Base-by-base conservation (phyloP, 1,140 invertebrate species). In the Acromyrmex heyeri region DNA sequence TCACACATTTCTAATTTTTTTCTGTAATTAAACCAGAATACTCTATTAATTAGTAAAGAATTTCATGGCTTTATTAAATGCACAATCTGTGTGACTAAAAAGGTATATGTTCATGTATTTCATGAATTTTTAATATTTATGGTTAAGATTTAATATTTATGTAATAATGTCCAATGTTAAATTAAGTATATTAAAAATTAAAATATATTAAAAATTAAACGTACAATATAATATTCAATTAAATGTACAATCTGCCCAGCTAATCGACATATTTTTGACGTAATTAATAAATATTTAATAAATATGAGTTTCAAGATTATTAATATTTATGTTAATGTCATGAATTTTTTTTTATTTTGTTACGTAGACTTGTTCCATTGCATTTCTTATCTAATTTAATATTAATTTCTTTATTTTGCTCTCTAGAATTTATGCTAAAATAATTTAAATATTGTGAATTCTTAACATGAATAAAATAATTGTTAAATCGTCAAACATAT, bases 241-340 rank as follows among this genome's bases (percentile, higher is more conserved):
- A 50, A 69, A 69, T 69, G 10, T 50, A 24, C n/a, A 44, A 44
- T 50, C 10, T 70, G n/a, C 1, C 18, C 3, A 59, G 14, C 7
- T 59, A 59, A 5, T 14, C n/a, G 30, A 59, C 18, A 27, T 27
- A 48, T 30, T 48, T 77, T 78, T 62, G 27, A 48, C 12, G 16
- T 16, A 27, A 27, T 64, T 78, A 64, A 48, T 77, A 24, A 18
- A 77, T 64, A 30, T 78, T 62, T 64, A n/a, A 64, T 77, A 16
- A 48, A 30, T 34, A 7, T 27, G 27, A 24, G 3, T 34, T 79
- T 16, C 27, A 53, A 50, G 27, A 34, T 53, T 79, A 79, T 79
- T 78, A 77, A 64, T 44, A 48, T 44, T 44, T 77, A 77, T 57
- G 16, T 75, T 59, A 59, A 30, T 72, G 50, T 27, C 7, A 18